A percentile compares a stretch with the other conserved stretches of the same genome.
These are phyloP conservation scores for Spodoptera exigua DNA, from an alignment of 2,888 invertebrate species.

Conservation along the genomic window DNA sequence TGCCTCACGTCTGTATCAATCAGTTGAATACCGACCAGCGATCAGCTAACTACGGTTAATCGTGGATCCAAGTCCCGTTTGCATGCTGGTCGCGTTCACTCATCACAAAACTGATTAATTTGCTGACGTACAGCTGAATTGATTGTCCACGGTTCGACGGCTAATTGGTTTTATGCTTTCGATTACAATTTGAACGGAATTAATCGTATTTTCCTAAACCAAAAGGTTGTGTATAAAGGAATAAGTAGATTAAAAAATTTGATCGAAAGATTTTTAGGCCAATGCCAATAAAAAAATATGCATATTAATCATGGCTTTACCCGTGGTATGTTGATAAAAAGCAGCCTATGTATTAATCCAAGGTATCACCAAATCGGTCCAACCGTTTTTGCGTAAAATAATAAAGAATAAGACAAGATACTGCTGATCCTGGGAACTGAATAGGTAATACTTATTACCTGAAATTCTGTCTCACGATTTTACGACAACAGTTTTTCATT, in stretches of 20 bases:
- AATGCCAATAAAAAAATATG: too few species aligned
- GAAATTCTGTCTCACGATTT: too few species aligned
- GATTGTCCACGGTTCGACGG: conserved; percentile 25
- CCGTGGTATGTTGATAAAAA: too few species aligned
- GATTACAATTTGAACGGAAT: neutral
- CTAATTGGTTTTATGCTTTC: conserved; percentile 11
- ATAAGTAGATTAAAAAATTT: neutral
- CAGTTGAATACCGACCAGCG: conserved; percentile 22
- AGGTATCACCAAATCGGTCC: too few species aligned
- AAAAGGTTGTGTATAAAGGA: neutral
- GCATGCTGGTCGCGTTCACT: conserved; percentile 26
- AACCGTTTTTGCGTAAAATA: too few species aligned
- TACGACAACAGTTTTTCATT: too few species aligned
- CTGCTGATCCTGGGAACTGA: too few species aligned
- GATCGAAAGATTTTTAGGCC: neutral
- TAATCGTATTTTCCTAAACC: neutral
- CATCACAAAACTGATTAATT: conserved; percentile 46
- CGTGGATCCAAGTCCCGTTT: conserved; percentile 23
- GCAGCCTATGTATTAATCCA: too few species aligned
- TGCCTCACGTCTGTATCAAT: too few species aligned
- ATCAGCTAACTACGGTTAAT: conserved; percentile 23
- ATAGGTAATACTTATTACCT: too few species aligned
- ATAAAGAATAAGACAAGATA: too few species aligned
- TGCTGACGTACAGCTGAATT: conserved; percentile 26
- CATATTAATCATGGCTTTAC: too few species aligned